phyloP scores from a whole-genome alignment of 1,140 invertebrate species.

The Stegodyphus dumicola region DNA sequence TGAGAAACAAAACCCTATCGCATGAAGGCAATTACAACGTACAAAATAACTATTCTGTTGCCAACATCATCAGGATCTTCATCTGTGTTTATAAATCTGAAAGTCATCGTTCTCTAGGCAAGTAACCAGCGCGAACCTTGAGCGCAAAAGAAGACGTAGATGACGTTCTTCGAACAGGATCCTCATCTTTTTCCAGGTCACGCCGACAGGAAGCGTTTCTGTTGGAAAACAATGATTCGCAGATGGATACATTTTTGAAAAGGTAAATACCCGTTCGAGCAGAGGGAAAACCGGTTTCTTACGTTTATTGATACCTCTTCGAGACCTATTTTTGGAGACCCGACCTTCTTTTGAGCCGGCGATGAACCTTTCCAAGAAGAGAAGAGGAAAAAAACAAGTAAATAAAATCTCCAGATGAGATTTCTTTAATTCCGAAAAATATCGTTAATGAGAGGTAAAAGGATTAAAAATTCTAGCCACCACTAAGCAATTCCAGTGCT shows the following conservation, averaged over 20 bases:
- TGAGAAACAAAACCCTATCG: too few relatives aligned
- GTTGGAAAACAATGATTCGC: slow-evolving; percentile 19
- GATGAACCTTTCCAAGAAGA: too few relatives aligned
- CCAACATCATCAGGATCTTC: too few relatives aligned
- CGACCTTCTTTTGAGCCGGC: neutral
- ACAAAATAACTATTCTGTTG: too few relatives aligned
- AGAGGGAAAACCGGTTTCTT: slow-evolving; percentile 8
- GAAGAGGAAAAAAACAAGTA: too few relatives aligned
- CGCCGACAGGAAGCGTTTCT: neutral
- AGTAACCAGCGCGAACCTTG: neutral
- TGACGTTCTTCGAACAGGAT: neutral
- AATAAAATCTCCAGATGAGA: too few relatives aligned
- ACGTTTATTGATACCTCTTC: neutral
- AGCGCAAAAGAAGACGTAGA: neutral
- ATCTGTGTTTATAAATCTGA: too few relatives aligned
- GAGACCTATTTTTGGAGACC: slow-evolving; percentile 27
- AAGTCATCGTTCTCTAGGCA: neutral
- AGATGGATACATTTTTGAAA: slow-evolving; percentile 22
- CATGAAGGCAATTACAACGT: too few relatives aligned
- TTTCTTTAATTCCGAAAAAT: too few relatives aligned
- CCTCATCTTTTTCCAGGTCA: slow-evolving; percentile 20
- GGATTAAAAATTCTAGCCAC: too few relatives aligned
- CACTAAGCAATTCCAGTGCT: too few relatives aligned
- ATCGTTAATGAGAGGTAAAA: too few relatives aligned
- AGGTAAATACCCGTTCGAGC: slow-evolving; percentile 4